These are phyloP conservation scores for Plagiodera versicolora DNA, from an alignment of 2,888 invertebrate genomes.

Conservation along the genomic window DNA sequence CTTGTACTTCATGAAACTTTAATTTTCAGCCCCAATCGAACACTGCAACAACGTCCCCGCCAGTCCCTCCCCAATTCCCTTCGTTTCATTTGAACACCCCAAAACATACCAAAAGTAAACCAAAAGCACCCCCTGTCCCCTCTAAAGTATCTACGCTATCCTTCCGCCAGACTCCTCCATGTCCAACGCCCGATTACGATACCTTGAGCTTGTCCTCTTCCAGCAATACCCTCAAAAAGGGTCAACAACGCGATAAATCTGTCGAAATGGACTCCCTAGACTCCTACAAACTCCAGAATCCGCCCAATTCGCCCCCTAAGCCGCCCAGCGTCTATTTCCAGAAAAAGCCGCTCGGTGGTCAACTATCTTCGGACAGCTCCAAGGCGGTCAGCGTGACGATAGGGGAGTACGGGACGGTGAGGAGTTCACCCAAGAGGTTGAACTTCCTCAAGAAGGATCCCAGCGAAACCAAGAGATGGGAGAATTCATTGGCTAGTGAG, in stretches of 20 bases:
- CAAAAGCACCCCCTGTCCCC: constrained; percentile 52
- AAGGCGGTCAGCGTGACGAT: constrained; percentile 70
- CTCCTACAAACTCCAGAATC: constrained; percentile 71
- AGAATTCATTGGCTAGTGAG: constrained; percentile 67
- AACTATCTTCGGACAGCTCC: constrained; percentile 49
- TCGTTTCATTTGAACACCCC: constrained; percentile 15
- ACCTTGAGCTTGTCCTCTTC: constrained; percentile 52
- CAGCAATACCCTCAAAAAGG: constrained; percentile 34
- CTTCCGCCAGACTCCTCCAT: constrained; percentile 53
- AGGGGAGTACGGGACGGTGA: constrained; percentile 65
- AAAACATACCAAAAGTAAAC: constrained; percentile 39
- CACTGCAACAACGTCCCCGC: too few species aligned
- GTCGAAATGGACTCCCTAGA: constrained; percentile 78
- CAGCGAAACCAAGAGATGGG: constrained; percentile 17
- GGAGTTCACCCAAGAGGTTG: constrained; percentile 70
- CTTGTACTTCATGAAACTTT: too few species aligned
- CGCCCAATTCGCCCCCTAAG: constrained; percentile 62
- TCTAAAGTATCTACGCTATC: constrained; percentile 50
- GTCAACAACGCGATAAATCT: constrained; percentile 54
- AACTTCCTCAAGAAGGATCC: constrained; percentile 63
- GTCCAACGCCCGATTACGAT: constrained; percentile 61
- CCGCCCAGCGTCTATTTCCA: constrained; percentile 73
- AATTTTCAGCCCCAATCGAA: constrained; percentile 35
- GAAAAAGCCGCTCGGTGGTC: constrained; percentile 36
- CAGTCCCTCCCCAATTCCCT: not conserved